Evolutionary conservation across 1,140 invertebrate species (phyloP).

Genomic region (Euura lappo): DNA sequence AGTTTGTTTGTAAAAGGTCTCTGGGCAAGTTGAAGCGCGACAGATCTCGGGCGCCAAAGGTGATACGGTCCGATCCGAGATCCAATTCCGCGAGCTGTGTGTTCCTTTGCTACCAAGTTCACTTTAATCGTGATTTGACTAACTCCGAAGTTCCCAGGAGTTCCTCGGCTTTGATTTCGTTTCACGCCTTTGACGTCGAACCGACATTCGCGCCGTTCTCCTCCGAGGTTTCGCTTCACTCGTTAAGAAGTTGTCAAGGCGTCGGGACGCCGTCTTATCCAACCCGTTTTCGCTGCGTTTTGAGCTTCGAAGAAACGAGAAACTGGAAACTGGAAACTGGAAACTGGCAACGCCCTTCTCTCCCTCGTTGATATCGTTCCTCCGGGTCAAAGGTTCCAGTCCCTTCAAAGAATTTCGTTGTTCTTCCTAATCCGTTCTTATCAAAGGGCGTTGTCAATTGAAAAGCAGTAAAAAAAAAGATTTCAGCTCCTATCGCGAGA

Average conservation of each 20-base stretch:
- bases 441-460: too few species aligned
- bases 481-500: too few species aligned
- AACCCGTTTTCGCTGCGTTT: not conserved
- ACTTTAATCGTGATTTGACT: constrained; percentile 7
- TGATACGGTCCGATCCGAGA: not conserved
- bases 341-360: not conserved
- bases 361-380: not conserved
- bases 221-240: not conserved
- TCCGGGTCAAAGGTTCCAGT: too few species aligned
- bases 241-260: not conserved
- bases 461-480: too few species aligned
- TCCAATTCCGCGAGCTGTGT: constrained; percentile 4
- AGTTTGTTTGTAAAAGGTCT: too few species aligned
- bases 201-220: not conserved
- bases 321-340: not conserved
- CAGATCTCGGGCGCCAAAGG: not conserved
- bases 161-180: not conserved
- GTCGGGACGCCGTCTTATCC: too few species aligned
- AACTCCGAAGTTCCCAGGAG: not conserved
- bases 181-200: constrained; percentile 1
- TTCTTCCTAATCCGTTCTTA: too few species aligned
- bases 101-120: not conserved
- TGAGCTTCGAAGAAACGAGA: not conserved
- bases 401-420: too few species aligned
- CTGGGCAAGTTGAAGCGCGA: not conserved